Conservation (phyloP, 2,797 vertebrate genomes). For the Eupleurogrammus muticus region DNA sequence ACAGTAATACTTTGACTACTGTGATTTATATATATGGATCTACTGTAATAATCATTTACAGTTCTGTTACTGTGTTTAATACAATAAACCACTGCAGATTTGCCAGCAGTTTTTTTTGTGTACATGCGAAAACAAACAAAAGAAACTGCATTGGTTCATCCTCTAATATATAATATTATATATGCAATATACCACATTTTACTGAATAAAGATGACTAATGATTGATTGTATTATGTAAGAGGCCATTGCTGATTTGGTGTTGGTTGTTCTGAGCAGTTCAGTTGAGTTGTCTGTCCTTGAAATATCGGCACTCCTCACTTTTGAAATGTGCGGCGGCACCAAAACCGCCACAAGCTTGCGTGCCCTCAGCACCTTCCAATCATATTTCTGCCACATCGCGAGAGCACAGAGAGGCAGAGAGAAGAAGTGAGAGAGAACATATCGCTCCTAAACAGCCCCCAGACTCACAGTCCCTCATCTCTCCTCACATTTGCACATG, state of each 20-base stretch:
- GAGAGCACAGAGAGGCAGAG: conserved; percentile 51
- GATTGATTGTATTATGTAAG: not conserved
- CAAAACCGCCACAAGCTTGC: conserved; percentile 9
- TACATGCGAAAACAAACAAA: no score
- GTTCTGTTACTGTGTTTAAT: no score
- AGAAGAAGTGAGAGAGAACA: conserved; percentile 46
- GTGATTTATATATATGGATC: no score
- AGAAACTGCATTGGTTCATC: no score
- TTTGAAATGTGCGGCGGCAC: conserved; percentile 29
- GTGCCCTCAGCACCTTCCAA: conserved; percentile 51
- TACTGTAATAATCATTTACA: no score
- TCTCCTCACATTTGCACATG: conserved; percentile 34
- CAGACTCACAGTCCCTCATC: conserved; percentile 36
- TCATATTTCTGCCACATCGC: conserved; percentile 63
- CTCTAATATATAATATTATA: no score
- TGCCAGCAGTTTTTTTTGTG: no score
- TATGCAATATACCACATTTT: no score
- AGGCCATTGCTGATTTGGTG: conserved; percentile 36
- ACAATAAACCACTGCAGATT: no score
- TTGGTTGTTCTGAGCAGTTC: conserved; percentile 34
- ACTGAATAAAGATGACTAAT: no score
- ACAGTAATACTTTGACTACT: no score
- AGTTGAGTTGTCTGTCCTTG: conserved; percentile 45
- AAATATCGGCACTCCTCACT: conserved; percentile 27
- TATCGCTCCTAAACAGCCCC: conserved; percentile 36